A percentile compares a stretch with the other conserved stretches of the same genome.
Conservation (phyloP, 1,140 invertebrate species). For the Paraescarpia echinospica region DNA sequence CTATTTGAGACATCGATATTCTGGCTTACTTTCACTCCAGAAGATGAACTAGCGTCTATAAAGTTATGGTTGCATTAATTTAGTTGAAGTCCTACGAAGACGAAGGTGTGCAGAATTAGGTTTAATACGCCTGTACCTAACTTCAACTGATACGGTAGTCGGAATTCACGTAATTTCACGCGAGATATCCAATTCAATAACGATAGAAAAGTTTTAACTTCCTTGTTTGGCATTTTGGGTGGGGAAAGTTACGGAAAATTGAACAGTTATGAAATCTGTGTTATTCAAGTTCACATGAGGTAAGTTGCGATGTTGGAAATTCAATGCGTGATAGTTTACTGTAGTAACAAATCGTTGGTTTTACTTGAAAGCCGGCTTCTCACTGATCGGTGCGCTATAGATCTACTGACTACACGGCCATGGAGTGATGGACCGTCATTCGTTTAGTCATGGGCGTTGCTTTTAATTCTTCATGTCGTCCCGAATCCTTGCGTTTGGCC, state of each 20-base stretch:
- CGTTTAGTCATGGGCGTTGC: not conserved
- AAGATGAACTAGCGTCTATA: no score
- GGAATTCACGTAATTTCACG: not conserved
- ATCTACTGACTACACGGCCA: no score
- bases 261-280: not conserved
- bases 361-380: not conserved
- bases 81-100: not conserved
- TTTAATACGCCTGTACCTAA: not conserved
- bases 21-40: no score
- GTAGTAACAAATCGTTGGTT: not conserved
- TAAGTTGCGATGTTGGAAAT: not conserved
- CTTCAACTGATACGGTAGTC: not conserved
- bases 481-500: not conserved
- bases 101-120: not conserved
- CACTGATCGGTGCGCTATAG: not conserved
- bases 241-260: not conserved
- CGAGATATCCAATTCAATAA: not conserved
- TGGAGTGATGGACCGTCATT: not conserved
- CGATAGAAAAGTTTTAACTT: not conserved
- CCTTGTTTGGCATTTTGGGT: not conserved
- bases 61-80: no score
- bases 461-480: not conserved
- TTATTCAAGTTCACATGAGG: slow-evolving; percentile 1
- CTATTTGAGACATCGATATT: no score
- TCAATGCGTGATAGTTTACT: not conserved